These are phyloP conservation scores for Heliconius hewitsoni DNA, from an alignment of 1,140 invertebrate species.

Conservation along the genomic window DNA sequence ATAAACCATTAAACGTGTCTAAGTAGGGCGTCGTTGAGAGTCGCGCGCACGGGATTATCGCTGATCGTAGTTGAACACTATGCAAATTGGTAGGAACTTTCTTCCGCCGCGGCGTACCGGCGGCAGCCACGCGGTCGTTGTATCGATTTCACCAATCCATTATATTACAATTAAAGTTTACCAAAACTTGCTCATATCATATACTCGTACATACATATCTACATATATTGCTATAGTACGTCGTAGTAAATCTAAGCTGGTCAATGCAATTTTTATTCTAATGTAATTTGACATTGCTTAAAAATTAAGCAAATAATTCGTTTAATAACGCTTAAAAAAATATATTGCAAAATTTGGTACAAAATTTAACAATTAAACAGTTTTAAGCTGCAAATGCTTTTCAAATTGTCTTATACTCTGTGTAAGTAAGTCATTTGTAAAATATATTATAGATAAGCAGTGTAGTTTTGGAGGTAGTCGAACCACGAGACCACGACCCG, in stretches of 20 bases:
- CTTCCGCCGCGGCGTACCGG: constrained; percentile 60
- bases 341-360: not conserved
- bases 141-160: constrained; percentile 67
- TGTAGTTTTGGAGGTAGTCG: constrained; percentile 45
- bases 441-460: constrained; percentile 17
- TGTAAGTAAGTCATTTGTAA: not conserved
- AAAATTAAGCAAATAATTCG: not conserved
- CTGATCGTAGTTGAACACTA: constrained; percentile 54
- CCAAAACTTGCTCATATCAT: not conserved
- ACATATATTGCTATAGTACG: not conserved
- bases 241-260: not conserved
- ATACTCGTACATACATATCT: not conserved
- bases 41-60: constrained; percentile 47
- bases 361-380: no score
- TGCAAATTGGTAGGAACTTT: constrained; percentile 78
- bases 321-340: not conserved
- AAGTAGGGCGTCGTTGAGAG: constrained; percentile 68
- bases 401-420: not conserved
- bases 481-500: constrained; percentile 67
- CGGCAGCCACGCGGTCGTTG: constrained; percentile 54
- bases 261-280: not conserved
- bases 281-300: not conserved
- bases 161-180: constrained; percentile 14
- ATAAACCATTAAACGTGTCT: constrained; percentile 74
- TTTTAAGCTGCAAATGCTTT: no score